Conservation (phyloP, 2,888 invertebrate species). For the Dryococelus australis region DNA sequence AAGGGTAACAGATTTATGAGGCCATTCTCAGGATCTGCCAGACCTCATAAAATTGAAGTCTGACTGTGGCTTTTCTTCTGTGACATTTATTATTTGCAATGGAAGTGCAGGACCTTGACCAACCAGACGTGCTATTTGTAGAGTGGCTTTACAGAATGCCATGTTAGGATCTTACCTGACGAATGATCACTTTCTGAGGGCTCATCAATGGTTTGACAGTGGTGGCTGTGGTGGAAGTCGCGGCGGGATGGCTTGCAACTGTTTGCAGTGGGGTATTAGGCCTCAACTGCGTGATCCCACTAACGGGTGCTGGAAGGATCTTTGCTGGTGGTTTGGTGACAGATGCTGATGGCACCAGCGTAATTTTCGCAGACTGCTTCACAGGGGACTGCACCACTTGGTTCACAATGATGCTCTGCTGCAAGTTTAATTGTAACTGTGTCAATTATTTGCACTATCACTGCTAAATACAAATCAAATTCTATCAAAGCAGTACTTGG, state of each 20-base stretch:
- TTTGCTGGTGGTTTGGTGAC: slow-evolving; percentile 74
- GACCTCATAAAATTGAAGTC: too few relatives aligned
- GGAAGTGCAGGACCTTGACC: too few relatives aligned
- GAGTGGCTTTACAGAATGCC: too few relatives aligned
- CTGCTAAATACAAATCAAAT: too few relatives aligned
- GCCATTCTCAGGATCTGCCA: too few relatives aligned
- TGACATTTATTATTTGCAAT: too few relatives aligned
- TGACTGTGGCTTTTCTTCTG: too few relatives aligned
- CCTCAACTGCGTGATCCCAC: slow-evolving; percentile 49
- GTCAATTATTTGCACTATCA: too few relatives aligned
- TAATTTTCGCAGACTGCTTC: slow-evolving; percentile 54
- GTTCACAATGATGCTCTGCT: slow-evolving; percentile 60
- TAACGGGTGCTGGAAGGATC: slow-evolving; percentile 69
- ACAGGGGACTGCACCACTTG: slow-evolving; percentile 59
- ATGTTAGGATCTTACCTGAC: slow-evolving; percentile 55
- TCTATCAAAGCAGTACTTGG: too few relatives aligned
- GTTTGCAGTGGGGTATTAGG: slow-evolving; percentile 38
- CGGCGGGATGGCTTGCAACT: slow-evolving; percentile 31
- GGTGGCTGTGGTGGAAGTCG: slow-evolving; percentile 30
- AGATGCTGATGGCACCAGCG: slow-evolving; percentile 61
- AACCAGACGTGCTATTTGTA: too few relatives aligned
- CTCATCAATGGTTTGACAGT: slow-evolving; percentile 48
- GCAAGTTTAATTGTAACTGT: not conserved
- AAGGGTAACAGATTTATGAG: too few relatives aligned
- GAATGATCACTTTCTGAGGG: slow-evolving; percentile 65